Conservation (phyloP, 2,888 invertebrate genomes). For the Deroplatys truncata region DNA sequence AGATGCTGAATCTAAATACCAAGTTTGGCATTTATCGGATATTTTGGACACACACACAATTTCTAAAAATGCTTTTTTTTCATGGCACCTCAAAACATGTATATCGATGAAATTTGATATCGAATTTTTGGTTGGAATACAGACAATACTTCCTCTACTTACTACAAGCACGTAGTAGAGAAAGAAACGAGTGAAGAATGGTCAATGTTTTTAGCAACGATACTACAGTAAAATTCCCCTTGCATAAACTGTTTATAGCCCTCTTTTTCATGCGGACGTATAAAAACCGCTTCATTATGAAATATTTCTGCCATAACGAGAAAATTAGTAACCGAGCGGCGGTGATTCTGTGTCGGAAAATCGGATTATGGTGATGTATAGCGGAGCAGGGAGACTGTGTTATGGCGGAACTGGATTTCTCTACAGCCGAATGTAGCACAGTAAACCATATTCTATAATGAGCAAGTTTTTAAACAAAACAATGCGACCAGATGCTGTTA, state of each 20-base stretch:
- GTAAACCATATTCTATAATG: background rate
- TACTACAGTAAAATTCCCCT: background rate
- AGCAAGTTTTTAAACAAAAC: background rate
- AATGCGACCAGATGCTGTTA: background rate
- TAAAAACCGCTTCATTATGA: background rate
- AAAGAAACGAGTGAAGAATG: too few species aligned
- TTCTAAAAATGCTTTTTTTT: too few species aligned
- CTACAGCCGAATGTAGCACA: background rate
- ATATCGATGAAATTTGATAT: too few species aligned
- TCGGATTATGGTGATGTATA: background rate
- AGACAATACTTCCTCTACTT: too few species aligned
- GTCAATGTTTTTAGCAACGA: background rate
- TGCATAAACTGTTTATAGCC: background rate
- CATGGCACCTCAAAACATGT: too few species aligned
- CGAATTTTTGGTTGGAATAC: too few species aligned
- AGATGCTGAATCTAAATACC: too few species aligned
- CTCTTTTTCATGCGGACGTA: background rate
- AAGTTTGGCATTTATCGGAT: too few species aligned
- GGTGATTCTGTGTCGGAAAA: background rate
- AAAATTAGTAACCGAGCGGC: background rate
- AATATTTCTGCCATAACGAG: background rate
- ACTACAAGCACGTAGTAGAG: too few species aligned
- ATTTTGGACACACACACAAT: too few species aligned
- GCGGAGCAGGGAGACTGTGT: background rate
- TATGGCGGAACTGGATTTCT: too few species aligned